Base-by-base conservation (phyloP, 2,797 vertebrate species). In the Sebastes baramenuke region DNA sequence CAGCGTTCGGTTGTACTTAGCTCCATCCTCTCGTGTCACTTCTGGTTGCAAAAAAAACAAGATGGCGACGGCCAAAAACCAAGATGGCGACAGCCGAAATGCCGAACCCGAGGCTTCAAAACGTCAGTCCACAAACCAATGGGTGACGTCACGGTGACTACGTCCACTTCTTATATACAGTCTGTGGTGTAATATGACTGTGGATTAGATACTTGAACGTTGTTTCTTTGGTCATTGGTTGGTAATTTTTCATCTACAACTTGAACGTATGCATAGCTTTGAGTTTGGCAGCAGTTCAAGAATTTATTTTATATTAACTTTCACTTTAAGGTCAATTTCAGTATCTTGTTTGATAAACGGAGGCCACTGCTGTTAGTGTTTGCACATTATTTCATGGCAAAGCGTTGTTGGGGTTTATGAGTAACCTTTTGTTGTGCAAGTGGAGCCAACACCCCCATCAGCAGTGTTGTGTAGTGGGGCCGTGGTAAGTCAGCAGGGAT, bases 401-500 rank as follows among this genome's bases (percentile, higher is more conserved):
- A 85, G 70, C 56, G 67, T 81, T 62, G 7, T 65, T 5, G 4
- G 27, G 49, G 25, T 77, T 87, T 66, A 76, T 2, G 8, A 87
- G 74, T 83, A 83, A 60, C 61, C 22, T 77, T 64, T 29, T 29
- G 20, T 22, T 69, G 70, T 80, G 73, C 75, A 3, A 71, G 64
- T 62, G 61, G 62, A 81, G 73, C 38, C 70, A 60, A 84, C 80
- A 85, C 82, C 77, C 77, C 76, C 72, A 29, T 25, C 52, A 32
- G 66, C 25, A 42, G 38, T 42, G 49, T 67, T 54, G 34, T 64
- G 72, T 42, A 0, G 30, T 29, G 58, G 42, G 67, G 64, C 66
- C 38, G 69, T 34, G 59, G 74, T 80, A 73, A 79, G 71, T 64
- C 80, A 75, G 72, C 79, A 74, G 78, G 72, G 77, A 72, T 84